Conservation (phyloP, 2,113 vertebrate species). For the Ciconia stormi region DNA sequence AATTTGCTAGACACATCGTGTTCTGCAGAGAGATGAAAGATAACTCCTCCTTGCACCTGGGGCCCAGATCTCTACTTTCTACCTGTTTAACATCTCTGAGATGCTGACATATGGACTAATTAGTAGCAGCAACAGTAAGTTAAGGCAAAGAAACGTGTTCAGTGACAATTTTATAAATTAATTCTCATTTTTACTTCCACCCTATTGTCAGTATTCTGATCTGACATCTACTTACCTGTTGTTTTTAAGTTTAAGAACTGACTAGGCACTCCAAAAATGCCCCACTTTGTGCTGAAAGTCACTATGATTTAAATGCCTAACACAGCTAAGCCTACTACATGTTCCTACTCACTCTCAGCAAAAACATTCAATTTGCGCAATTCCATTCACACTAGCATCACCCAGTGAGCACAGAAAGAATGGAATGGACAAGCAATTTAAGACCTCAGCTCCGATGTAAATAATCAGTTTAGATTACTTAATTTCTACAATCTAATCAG, state of each 20-base stretch:
- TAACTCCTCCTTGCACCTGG: not conserved
- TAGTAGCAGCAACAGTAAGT: not conserved
- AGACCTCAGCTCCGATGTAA: constrained; percentile 8
- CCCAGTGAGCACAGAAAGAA: not conserved
- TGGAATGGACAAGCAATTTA: not conserved
- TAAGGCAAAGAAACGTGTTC: not conserved
- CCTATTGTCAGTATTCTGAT: not conserved
- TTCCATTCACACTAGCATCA: not conserved
- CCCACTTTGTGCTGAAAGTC: not conserved
- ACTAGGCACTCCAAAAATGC: not conserved
- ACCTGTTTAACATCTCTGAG: not conserved
- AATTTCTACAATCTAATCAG: not conserved
- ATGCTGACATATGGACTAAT: not conserved
- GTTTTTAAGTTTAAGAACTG: not conserved
- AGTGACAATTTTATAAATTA: not conserved
- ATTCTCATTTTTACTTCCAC: not conserved
- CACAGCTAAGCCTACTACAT: not conserved
- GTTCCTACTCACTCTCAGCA: not conserved
- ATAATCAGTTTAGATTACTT: not conserved
- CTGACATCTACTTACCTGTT: not conserved
- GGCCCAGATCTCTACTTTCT: not conserved
- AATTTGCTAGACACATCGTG: not conserved
- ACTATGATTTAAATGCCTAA: not conserved
- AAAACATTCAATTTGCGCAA: not conserved
- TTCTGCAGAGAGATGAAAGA: not conserved